Percentiles rank a stretch among this genome's conserved stretches.
Conservation (phyloP, 2,113 vertebrate species). For the Larimichthys polyactis region DNA sequence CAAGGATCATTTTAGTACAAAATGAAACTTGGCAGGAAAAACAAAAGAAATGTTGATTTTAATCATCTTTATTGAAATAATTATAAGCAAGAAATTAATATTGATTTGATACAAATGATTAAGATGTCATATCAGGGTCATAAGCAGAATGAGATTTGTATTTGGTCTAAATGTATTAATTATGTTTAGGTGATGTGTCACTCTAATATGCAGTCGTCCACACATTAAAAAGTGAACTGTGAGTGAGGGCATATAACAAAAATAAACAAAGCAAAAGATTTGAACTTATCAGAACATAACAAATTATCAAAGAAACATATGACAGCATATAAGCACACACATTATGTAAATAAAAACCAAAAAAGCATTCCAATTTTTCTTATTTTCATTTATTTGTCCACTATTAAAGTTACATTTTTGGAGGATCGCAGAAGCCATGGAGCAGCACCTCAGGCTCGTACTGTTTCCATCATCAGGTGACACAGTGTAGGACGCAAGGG, state of each 20-base stretch:
- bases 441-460: conserved; percentile 66
- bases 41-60: not conserved
- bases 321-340: conserved; percentile 15
- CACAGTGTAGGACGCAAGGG: conserved; percentile 13
- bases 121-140: not conserved
- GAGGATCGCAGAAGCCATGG: conserved; percentile 53
- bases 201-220: not conserved
- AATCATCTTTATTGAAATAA: conserved; percentile 65
- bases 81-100: conserved; percentile 33
- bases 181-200: conserved; percentile 11
- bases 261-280: not conserved
- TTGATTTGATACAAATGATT: conserved; percentile 37
- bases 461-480: conserved; percentile 45
- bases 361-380: not conserved
- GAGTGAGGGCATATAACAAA: conserved; percentile 4
- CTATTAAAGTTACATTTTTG: too few relatives aligned
- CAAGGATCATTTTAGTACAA: not conserved
- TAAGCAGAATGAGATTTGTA: not conserved
- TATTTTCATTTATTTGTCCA: not conserved
- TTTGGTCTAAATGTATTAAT: conserved; percentile 6
- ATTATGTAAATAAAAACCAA: not conserved
- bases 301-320: not conserved
- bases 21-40: not conserved
- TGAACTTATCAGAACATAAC: too few relatives aligned
- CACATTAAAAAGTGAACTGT: conserved; percentile 28